Conservation (phyloP, 2,797 vertebrate species). For the Squalus acanthias region DNA sequence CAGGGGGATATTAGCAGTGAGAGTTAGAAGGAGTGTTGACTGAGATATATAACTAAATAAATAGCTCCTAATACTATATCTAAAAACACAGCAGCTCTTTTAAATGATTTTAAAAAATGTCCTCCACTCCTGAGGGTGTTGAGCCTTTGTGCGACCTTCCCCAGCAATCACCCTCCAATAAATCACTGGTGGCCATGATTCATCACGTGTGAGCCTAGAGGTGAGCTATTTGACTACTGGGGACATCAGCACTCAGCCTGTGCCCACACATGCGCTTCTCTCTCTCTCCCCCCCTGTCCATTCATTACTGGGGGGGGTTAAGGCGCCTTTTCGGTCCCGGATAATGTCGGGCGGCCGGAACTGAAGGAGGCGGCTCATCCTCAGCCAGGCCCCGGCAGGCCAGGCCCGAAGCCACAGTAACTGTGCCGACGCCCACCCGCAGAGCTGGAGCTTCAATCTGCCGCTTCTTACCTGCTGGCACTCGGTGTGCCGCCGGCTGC, state of each 20-base stretch:
- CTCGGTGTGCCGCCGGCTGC: too few species aligned
- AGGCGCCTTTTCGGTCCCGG: too few species aligned
- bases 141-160: too few species aligned
- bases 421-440: neutral
- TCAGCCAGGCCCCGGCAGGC: neutral
- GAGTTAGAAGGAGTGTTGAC: neutral
- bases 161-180: neutral
- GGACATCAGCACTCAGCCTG: neutral
- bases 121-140: too few species aligned
- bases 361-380: neutral
- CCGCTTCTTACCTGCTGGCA: neutral
- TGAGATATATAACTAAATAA: too few species aligned
- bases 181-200: too few species aligned
- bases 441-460: neutral
- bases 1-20: neutral
- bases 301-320: too few species aligned
- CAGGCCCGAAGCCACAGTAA: neutral
- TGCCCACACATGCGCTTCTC: neutral
- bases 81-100: too few species aligned
- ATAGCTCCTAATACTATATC: too few species aligned
- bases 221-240: neutral
- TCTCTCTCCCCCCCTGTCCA: too few species aligned
- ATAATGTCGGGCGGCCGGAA: neutral
- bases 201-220: neutral
- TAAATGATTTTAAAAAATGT: too few species aligned